Evolutionary conservation across 2,113 vertebrate genomes (phyloP).

Genomic region (Anser brachyrhynchus): DNA sequence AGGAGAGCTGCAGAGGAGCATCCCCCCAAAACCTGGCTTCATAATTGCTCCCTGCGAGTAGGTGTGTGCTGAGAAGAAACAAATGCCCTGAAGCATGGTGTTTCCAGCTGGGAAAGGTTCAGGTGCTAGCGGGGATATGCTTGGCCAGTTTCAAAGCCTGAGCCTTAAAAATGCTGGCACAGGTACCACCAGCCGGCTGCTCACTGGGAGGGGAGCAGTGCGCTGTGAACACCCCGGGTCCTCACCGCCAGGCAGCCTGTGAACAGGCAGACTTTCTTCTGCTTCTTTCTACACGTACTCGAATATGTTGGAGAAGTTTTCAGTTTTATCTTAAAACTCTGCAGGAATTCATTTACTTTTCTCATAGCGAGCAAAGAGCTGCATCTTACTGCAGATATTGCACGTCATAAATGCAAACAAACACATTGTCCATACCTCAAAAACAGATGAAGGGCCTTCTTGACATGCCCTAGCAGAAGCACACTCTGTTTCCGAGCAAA

Average conservation of each 20-base stretch:
- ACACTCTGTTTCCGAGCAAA: too few species aligned
- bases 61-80: fast-evolving
- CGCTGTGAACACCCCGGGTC: too few species aligned
- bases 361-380: fast-evolving
- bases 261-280: not conserved
- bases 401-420: fast-evolving
- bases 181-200: too few species aligned
- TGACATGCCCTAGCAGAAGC: fast-evolving
- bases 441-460: too few species aligned
- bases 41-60: not conserved
- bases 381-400: too few species aligned
- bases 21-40: fast-evolving
- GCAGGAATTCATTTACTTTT: not conserved
- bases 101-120: not conserved
- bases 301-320: not conserved
- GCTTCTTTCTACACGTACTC: not conserved
- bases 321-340: not conserved
- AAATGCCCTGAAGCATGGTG: not conserved
- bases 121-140: fast-evolving
- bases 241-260: fast-evolving
- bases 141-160: fast-evolving
- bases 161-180: not conserved
- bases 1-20: not conserved
- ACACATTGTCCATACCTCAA: not conserved
- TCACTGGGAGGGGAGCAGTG: not conserved